A percentile compares a stretch with the other conserved stretches of the same genome.
Evolutionary conservation across 1,140 invertebrate species (phyloP).

Genomic region (Cecropterus lyciades): DNA sequence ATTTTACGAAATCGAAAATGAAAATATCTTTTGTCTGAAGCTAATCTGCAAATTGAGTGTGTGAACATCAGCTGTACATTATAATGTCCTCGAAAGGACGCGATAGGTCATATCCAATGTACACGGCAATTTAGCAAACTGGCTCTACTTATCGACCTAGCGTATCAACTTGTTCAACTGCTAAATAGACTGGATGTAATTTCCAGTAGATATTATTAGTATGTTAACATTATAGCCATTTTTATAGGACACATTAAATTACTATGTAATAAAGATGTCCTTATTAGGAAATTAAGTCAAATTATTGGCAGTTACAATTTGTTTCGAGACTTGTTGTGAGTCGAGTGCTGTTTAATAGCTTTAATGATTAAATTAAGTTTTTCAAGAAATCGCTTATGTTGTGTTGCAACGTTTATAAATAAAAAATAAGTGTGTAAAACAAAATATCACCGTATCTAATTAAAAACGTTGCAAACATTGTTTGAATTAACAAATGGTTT

Average conservation of each 20-base stretch:
- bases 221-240: constrained; percentile 5
- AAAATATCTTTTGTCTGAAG: no score
- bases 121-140: constrained; percentile 20
- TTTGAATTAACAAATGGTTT: no score
- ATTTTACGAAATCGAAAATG: no score
- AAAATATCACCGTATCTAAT: no score
- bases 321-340: background rate
- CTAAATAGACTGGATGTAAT: constrained; percentile 10
- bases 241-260: constrained; percentile 2
- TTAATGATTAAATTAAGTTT: no score
- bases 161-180: constrained; percentile 11
- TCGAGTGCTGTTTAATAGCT: no score
- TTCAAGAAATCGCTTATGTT: no score
- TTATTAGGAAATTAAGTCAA: background rate
- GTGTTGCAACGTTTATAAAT: no score
- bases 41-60: background rate
- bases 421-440: no score
- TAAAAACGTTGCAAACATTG: no score
- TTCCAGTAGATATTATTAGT: constrained; percentile 12
- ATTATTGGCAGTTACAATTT: background rate
- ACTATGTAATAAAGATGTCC: background rate
- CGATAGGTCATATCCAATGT: constrained; percentile 14
- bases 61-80: background rate
- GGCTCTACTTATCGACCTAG: background rate
- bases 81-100: constrained; percentile 10